Conservation (phyloP, 2,113 vertebrate species). For the Pseudopodoces humilis region DNA sequence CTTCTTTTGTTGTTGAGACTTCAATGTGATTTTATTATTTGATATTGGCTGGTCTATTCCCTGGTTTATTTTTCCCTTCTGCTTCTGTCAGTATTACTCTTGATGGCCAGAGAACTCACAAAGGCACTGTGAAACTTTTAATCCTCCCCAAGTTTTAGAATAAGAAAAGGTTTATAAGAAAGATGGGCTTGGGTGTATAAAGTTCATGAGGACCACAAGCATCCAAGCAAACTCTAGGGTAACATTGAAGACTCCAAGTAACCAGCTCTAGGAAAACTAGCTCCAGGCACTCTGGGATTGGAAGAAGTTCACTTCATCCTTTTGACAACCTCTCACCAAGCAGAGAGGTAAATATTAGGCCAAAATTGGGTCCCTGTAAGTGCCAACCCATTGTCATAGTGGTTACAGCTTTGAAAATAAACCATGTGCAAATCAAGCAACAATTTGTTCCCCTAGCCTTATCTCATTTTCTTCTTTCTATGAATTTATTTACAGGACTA, state of each 20-base stretch:
- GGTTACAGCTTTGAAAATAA: slow-evolving; percentile 10
- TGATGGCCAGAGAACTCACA: not conserved
- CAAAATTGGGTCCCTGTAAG: not conserved
- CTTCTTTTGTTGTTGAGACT: not conserved
- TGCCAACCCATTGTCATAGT: not conserved
- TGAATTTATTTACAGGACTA: not conserved
- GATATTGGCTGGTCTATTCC: not conserved
- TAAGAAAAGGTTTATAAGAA: not conserved
- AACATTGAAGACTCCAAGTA: not conserved
- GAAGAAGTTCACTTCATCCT: not conserved
- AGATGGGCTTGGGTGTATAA: not conserved
- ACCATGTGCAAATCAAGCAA: not conserved
- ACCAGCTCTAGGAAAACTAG: not conserved
- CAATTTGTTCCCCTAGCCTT: not conserved
- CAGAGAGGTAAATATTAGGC: not conserved
- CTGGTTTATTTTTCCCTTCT: not conserved
- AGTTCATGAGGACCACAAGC: not conserved
- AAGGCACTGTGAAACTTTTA: not conserved
- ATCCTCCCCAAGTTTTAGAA: not conserved
- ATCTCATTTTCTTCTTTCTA: not conserved
- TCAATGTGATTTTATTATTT: not conserved
- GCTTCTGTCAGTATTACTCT: not conserved
- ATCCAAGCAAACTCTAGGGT: not conserved
- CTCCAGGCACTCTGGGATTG: not conserved
- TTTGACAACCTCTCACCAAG: not conserved